Conservation (phyloP, 2,797 vertebrate genomes). For the Emys orbicularis region DNA sequence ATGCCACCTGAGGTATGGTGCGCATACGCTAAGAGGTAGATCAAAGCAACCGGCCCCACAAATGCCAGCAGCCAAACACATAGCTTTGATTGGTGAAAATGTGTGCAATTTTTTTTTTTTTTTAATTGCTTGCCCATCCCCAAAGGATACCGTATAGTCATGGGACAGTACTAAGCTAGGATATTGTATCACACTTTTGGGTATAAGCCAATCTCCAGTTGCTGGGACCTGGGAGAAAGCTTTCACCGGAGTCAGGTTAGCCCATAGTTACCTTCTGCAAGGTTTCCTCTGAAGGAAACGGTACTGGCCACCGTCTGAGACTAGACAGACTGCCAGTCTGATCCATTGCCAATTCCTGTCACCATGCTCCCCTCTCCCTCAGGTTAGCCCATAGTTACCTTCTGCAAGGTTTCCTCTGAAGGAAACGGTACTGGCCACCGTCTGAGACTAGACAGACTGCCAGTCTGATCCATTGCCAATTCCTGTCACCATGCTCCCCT, state of each 20-base stretch:
- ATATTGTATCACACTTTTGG: background rate
- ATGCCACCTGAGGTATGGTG: no score
- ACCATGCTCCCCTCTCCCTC: background rate
- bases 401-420: background rate
- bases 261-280: background rate
- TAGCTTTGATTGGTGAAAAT: background rate
- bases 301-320: background rate
- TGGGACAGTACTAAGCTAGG: background rate
- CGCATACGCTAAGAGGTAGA: no score
- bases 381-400: background rate
- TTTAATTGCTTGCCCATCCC: background rate
- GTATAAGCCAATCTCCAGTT: constrained; percentile 29
- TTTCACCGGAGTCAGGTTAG: background rate
- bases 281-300: background rate
- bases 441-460: background rate
- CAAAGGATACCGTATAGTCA: no score
- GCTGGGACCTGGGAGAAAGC: constrained; percentile 18
- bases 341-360: background rate
- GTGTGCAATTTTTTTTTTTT: no score
- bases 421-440: background rate
- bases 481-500: background rate
- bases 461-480: background rate
- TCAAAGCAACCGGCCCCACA: background rate
- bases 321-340: background rate
- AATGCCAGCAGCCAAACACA: background rate